Evolutionary conservation across 2,888 invertebrate species (phyloP).

Genomic region (Agrilus mali): DNA sequence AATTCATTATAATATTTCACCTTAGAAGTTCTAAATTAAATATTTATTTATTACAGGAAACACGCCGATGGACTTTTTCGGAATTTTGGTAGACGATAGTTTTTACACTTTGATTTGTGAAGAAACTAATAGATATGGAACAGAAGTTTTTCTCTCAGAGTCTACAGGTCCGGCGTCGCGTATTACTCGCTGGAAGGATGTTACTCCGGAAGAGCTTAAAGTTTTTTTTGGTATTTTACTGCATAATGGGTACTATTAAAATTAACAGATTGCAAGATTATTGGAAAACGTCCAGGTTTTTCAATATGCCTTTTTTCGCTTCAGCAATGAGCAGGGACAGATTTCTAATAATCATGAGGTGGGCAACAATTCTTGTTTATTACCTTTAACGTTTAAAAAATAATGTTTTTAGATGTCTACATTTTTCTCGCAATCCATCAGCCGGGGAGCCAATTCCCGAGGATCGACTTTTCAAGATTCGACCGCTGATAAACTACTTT

Average conservation of each 20-base stretch:
- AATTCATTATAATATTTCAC: too few relatives aligned
- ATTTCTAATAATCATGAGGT: slow-evolving; percentile 1
- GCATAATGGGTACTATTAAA: neutral
- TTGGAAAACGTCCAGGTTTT: slow-evolving; percentile 1
- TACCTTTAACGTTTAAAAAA: too few relatives aligned
- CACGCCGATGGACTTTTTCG: too few relatives aligned
- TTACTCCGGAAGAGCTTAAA: neutral
- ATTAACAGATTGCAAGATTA: slow-evolving; percentile 1
- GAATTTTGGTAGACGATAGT: too few relatives aligned
- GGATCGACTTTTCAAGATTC: slow-evolving; percentile 3
- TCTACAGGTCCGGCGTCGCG: neutral
- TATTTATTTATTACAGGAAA: too few relatives aligned
- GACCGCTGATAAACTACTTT: slow-evolving; percentile 7
- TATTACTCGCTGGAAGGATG: slow-evolving; percentile 1
- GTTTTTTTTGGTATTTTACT: neutral
- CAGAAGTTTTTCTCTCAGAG: neutral
- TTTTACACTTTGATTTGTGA: neutral
- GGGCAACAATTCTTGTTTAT: too few relatives aligned
- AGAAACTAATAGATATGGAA: slow-evolving; percentile 2
- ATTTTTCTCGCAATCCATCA: neutral
- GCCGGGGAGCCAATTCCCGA: neutral
- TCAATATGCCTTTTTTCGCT: neutral
- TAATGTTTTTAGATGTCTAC: neutral
- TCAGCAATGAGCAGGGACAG: neutral
- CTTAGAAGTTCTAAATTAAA: too few relatives aligned